A percentile compares a stretch with the other conserved stretches of the same genome.
Evolutionary conservation across 2,797 vertebrate genomes (phyloP).

Genomic region (Microctenopoma steveboyesi): DNA sequence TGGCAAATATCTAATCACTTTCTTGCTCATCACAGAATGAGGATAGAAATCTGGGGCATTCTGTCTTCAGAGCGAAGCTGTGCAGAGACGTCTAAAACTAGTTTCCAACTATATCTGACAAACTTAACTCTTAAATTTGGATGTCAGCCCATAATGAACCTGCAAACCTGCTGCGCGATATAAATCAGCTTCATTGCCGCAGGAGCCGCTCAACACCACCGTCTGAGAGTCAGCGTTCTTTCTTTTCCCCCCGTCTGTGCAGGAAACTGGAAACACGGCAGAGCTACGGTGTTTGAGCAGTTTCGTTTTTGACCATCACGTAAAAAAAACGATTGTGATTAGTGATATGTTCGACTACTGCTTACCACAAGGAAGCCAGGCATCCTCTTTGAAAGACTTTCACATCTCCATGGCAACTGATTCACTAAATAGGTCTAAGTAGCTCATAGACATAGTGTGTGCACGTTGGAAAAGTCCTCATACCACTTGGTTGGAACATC

Average conservation of each 20-base stretch:
- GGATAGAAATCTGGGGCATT: not conserved
- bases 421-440: not conserved
- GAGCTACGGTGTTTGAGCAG: not conserved
- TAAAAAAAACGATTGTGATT: not conserved
- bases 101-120: not conserved
- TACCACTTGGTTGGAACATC: not conserved
- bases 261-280: not conserved
- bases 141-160: not conserved
- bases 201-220: not conserved
- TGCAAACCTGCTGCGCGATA: not conserved
- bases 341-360: not conserved
- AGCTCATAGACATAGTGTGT: not conserved
- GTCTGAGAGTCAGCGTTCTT: not conserved
- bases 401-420: slow-evolving; percentile 13
- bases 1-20: not conserved
- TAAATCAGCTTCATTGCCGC: not conserved
- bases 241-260: no score
- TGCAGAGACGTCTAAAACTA: not conserved
- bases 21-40: not conserved
- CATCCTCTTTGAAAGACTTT: not conserved
- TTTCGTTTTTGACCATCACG: not conserved
- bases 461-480: not conserved
- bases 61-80: not conserved
- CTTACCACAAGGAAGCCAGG: not conserved
- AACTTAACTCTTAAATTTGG: not conserved